Conservation (phyloP, 2,888 invertebrate species). For the Callinectes sapidus region DNA sequence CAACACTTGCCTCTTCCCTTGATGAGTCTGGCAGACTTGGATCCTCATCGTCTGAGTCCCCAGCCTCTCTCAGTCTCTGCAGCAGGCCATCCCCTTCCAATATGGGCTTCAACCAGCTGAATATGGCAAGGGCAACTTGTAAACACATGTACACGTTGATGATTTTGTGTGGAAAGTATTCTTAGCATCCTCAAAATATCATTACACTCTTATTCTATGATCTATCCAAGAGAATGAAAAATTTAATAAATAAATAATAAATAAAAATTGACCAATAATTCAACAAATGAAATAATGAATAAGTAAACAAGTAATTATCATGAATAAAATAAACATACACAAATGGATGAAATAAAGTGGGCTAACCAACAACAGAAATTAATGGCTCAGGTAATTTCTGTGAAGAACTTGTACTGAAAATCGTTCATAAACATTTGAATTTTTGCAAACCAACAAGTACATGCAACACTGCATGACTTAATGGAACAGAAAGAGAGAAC, state of each 20-base stretch:
- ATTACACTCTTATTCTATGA: not conserved
- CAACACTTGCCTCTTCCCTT: constrained; percentile 32
- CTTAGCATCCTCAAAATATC: not conserved
- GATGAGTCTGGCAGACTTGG: constrained; percentile 33
- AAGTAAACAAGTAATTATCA: not conserved
- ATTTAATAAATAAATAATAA: not conserved
- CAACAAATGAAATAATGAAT: not conserved
- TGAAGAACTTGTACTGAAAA: too few species aligned
- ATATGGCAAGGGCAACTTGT: not conserved
- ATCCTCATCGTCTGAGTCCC: constrained; percentile 61
- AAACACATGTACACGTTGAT: not conserved
- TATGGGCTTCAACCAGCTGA: constrained; percentile 60
- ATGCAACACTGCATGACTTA: too few species aligned
- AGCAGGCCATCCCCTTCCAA: constrained; percentile 55
- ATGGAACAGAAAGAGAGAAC: too few species aligned
- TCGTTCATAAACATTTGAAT: too few species aligned
- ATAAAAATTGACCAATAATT: not conserved
- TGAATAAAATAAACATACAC: not conserved
- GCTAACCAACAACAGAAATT: too few species aligned
- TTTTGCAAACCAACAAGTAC: too few species aligned
- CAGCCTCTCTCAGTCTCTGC: constrained; percentile 56
- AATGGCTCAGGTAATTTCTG: too few species aligned
- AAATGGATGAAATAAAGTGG: too few species aligned
- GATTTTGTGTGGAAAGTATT: not conserved
- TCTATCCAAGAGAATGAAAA: not conserved